Evolutionary conservation across 2,797 vertebrate genomes (phyloP), one percentile per base, ranked within the genome.

Genomic region (Novumbra hubbsi): DNA sequence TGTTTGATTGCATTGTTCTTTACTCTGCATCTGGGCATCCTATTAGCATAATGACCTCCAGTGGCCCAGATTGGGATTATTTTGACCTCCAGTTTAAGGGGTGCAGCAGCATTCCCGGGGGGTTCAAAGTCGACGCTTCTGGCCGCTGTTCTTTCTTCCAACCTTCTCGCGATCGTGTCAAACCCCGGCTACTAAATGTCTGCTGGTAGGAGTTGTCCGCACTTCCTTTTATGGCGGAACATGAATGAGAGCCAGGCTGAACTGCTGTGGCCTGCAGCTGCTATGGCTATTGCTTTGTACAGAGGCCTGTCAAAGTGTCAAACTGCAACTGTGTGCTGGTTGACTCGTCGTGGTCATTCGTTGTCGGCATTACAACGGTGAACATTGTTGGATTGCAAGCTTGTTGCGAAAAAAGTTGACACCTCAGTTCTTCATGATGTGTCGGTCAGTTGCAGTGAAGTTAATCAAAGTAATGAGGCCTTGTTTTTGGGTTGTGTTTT

Each of bases 31-130:
- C 28, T 81, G 79, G 38, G 81, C 84, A 32, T 30, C 28, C 87
- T 90, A 91, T 90, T 87, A 89, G 89, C 91, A 89, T 90, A 91
- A 95, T 96, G 95, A 93, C 95, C 90, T 94, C 94, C 89, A 94
- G 94, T 94, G 93, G 92, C 88, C 90, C 95, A 84, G 93, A 95
- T 85, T 95, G 95, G 94, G 94, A 96, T 92, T 91, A 93, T 92
- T 90, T 93, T 89, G 94, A 93, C 85, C 94, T 92, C 85, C 91
- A 93, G 72, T 93, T 92, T 4, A 78, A 90, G 89, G 91, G 90
- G 83, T 72, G 24, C 28, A 90, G 88, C 87, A 90, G 88, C 87
- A 92, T 88, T 88, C 84, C 90, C 87, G 91, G 81, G 92, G n/a
- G n/a, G n/a, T n/a, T n/a, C n/a, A n/a, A 75, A 70, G 62, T 28